Evolutionary conservation across 1,140 invertebrate species (phyloP).

Genomic region (Reticulitermes speratus): DNA sequence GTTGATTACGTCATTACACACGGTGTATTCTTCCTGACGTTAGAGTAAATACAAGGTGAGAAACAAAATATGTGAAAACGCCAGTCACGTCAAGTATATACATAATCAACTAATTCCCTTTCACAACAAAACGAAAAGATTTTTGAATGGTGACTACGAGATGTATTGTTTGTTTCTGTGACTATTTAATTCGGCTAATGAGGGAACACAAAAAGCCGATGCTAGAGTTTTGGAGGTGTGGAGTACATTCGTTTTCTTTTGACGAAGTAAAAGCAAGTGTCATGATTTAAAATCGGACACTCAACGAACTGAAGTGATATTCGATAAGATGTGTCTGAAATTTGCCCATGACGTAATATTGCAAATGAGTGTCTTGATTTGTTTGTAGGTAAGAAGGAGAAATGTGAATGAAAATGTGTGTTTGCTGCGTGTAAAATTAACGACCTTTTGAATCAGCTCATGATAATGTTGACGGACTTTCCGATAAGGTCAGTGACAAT

Average conservation of each 20-base stretch:
- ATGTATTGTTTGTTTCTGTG: background rate
- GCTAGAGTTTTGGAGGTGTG: background rate
- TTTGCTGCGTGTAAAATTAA: too few relatives aligned
- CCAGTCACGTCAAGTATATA: background rate
- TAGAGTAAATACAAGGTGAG: background rate
- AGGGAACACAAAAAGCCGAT: background rate
- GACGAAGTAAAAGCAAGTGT: too few relatives aligned
- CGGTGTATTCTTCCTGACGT: background rate
- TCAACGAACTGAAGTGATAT: background rate
- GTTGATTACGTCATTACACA: background rate
- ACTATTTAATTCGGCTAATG: background rate
- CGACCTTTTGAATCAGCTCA: too few relatives aligned
- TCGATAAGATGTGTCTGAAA: background rate
- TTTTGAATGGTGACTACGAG: background rate
- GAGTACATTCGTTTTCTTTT: background rate
- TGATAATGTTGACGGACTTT: background rate
- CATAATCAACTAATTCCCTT: conserved; percentile 3
- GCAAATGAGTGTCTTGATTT: background rate
- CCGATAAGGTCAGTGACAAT: background rate
- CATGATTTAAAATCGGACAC: background rate
- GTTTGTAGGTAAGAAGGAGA: background rate
- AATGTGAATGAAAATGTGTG: too few relatives aligned
- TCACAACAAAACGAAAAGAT: background rate
- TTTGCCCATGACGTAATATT: background rate
- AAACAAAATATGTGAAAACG: background rate